A percentile compares a stretch with the other conserved stretches of the same genome.
These are phyloP conservation scores for Grapholita molesta DNA, from an alignment of 1,140 invertebrate species.

Conservation along the genomic window DNA sequence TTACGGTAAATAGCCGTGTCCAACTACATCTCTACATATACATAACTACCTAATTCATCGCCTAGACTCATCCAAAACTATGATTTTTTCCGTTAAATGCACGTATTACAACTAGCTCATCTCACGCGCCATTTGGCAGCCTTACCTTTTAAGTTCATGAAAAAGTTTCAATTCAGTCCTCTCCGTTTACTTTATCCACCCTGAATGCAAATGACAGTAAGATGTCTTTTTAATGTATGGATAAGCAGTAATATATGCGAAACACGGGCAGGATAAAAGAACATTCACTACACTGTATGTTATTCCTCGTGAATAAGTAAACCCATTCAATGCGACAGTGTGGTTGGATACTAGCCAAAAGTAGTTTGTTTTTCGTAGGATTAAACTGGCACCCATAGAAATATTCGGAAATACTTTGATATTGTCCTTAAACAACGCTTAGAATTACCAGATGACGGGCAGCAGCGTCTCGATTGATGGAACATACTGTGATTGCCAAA, in stretches of 20 bases:
- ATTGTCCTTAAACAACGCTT: too few species aligned
- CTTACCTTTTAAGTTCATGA: too few species aligned
- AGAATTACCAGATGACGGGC: too few species aligned
- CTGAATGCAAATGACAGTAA: background rate
- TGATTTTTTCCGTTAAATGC: too few species aligned
- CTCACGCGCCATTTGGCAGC: too few species aligned
- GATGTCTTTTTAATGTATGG: slow-evolving; percentile 6
- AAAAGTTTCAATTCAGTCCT: background rate
- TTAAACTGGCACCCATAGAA: background rate
- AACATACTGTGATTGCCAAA: too few species aligned
- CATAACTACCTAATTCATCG: too few species aligned
- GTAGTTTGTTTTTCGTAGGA: background rate
- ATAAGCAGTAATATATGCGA: background rate
- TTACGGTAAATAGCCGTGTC: too few species aligned
- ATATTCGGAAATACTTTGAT: background rate
- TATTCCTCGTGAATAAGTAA: background rate
- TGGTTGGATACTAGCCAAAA: background rate
- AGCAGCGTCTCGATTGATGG: too few species aligned
- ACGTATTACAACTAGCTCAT: too few species aligned
- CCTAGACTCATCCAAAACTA: too few species aligned
- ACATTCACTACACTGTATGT: background rate
- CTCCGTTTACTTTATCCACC: background rate
- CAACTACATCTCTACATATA: too few species aligned
- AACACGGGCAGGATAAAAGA: background rate
- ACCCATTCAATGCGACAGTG: background rate